Evolutionary conservation across 2,113 vertebrate genomes (phyloP).

Genomic region (Carassius gibelio): DNA sequence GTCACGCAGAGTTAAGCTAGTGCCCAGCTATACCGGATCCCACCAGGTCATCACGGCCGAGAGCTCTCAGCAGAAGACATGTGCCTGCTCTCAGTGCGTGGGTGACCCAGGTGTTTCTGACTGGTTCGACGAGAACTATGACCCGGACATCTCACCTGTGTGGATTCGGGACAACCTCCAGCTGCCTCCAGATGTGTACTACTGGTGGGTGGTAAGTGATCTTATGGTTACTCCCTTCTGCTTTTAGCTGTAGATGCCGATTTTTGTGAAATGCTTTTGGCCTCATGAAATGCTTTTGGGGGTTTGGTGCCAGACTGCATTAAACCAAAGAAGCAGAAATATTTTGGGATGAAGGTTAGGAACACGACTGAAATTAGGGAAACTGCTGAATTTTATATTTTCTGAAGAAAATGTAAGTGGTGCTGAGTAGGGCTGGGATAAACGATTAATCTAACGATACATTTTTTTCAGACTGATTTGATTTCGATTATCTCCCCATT

Average conservation of each 20-base stretch:
- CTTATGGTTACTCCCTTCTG: not conserved
- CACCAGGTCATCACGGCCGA: conserved; percentile 74
- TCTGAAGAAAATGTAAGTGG: not conserved
- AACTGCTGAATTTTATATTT: not conserved
- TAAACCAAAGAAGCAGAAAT: conserved; percentile 15
- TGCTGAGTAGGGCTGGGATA: not conserved
- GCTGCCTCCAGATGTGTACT: conserved; percentile 88
- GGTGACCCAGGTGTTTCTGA: conserved; percentile 77
- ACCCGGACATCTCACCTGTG: conserved; percentile 85
- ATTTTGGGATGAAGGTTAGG: not conserved
- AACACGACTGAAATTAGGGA: conserved; percentile 31
- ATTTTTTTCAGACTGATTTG: no score
- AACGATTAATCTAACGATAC: no score
- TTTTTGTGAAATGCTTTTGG: not conserved
- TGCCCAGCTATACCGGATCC: conserved; percentile 84
- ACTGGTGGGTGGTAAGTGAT: conserved; percentile 98
- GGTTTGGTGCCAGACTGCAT: conserved; percentile 2
- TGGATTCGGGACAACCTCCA: conserved; percentile 94
- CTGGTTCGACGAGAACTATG: conserved; percentile 93
- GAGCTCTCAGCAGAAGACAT: conserved; percentile 74
- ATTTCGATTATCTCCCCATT: no score
- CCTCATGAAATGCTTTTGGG: not conserved
- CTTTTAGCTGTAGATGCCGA: not conserved
- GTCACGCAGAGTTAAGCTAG: conserved; percentile 86
- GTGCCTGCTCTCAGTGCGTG: conserved; percentile 84